Evolutionary conservation across 1,140 invertebrate genomes (phyloP), one percentile per base, ranked within the genome.

Genomic region (Platyura marginata): DNA sequence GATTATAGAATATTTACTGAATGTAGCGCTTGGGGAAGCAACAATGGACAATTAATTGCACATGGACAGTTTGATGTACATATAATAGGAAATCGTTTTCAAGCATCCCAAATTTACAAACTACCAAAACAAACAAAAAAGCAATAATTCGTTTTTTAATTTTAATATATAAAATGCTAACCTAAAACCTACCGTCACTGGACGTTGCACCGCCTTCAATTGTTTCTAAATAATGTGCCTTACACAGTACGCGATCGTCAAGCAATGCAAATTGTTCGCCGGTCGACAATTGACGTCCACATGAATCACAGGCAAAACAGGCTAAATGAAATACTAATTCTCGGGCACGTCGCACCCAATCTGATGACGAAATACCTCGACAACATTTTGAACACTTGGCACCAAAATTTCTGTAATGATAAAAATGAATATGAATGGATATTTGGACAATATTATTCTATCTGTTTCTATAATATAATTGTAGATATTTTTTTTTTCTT

Each of bases 251-350:
- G 49, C 86, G 67, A 54, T 85, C 82, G 48, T 95, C 91, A 55
- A 92, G 79, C 19, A 98, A 69, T 2, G 91, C 91, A 66, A 98
- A 98, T 66, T 97, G 91, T 62, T 98, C 95, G 1, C 93, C 93
- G 0, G 93, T 98, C 34, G 84, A 91, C 23, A 98, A 68, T 63
- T 98, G 95, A 21, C 94, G 71, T 51, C 94, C 93, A 63, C 95
- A 98, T 33, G 86, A 83, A 61, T 97, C 90, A 60, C 95, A 98
- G 6, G 92, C 88, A 65, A 98, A 98, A 67, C 95, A 98, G 2
- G 95, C 94, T 56, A 98, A 67, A 64, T 98, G 95, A 64, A 96
- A 98, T 15, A 98, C 86, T 57, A 89, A 79, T 50, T 92, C 83
- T 38, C 85, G 69, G 8, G 94, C 93, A 59, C 90, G 78, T 44